These are phyloP conservation scores for Teleiodes luculella DNA, from an alignment of 2,888 invertebrate species.

Conservation along the genomic window DNA sequence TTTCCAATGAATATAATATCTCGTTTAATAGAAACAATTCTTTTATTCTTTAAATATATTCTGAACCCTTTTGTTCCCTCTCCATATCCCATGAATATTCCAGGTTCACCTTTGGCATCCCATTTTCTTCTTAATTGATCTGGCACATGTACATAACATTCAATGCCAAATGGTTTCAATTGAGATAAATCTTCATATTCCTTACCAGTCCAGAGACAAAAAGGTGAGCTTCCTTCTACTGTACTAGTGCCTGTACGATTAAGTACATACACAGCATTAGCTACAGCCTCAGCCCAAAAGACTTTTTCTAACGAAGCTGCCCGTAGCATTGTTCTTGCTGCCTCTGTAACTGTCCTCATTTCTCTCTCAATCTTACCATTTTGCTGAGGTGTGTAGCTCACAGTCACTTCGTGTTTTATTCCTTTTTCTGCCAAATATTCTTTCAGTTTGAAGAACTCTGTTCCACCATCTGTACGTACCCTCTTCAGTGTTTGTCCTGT, in stretches of 20 bases:
- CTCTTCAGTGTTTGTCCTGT: neutral
- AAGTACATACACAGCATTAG: neutral
- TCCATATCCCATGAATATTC: neutral
- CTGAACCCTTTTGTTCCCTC: conserved; percentile 7
- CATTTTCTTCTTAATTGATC: neutral
- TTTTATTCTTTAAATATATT: conserved; percentile 3
- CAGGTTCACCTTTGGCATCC: conserved; percentile 1
- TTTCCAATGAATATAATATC: neutral
- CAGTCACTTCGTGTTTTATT: neutral
- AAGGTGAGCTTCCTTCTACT: neutral
- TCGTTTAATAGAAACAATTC: conserved; percentile 3
- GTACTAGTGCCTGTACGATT: neutral
- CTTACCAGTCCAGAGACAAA: neutral
- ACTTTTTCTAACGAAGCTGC: neutral
- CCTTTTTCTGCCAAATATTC: conserved; percentile 13
- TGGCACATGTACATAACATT: neutral
- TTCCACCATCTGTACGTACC: conserved; percentile 1
- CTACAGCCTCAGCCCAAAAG: neutral
- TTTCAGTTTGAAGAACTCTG: conserved; percentile 8
- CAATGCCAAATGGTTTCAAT: neutral
- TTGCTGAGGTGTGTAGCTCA: conserved; percentile 11
- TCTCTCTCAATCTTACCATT: conserved; percentile 20
- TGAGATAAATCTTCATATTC: neutral
- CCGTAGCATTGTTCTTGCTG: conserved; percentile 11
- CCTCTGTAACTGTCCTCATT: conserved; percentile 36